Evolutionary conservation across 1,140 invertebrate species (phyloP).

Genomic region (Rhopalosiphum padi): DNA sequence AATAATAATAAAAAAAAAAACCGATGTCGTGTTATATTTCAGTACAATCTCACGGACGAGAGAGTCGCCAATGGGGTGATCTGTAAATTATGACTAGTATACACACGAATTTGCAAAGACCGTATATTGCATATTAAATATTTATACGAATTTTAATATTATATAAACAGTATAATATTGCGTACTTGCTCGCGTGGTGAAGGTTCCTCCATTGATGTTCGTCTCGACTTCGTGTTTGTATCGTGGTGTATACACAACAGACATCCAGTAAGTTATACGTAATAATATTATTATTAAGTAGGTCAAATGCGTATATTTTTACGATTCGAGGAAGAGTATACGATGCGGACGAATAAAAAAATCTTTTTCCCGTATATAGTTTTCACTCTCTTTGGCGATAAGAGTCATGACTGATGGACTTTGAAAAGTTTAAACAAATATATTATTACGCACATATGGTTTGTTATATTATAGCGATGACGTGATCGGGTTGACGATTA

Average conservation of each 20-base stretch:
- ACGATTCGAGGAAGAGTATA: background rate
- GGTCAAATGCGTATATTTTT: background rate
- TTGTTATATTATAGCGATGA: background rate
- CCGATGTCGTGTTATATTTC: too few species aligned
- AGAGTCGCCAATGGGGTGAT: background rate
- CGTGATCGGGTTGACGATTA: background rate
- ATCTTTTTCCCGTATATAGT: background rate
- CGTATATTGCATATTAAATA: background rate
- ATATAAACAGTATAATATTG: background rate
- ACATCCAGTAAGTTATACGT: background rate
- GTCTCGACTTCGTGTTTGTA: background rate
- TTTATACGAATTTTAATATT: background rate
- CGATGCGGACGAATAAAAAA: background rate
- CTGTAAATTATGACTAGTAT: background rate
- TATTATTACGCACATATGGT: background rate
- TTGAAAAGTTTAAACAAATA: background rate
- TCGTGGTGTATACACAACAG: background rate
- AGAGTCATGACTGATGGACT: background rate
- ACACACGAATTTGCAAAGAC: background rate
- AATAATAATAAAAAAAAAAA: background rate
- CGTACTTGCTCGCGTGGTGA: background rate
- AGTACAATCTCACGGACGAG: background rate
- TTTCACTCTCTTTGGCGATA: background rate
- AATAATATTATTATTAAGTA: background rate
- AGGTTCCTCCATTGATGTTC: background rate